phyloP scores from a whole-genome alignment of 2,797 vertebrate genomes.

The Neosilurus mollespiculum region DNA sequence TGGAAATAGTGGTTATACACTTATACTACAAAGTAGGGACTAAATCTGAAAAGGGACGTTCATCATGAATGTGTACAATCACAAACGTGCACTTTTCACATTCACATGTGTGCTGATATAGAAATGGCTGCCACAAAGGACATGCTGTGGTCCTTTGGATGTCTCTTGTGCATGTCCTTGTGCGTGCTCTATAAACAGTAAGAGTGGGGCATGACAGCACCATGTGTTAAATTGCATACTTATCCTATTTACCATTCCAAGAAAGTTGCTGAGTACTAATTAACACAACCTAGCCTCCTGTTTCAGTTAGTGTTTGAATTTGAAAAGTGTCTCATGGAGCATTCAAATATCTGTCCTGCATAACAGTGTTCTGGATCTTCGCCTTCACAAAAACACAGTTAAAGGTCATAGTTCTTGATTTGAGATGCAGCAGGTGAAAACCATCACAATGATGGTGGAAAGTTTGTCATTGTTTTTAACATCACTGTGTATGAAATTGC shows the following conservation, averaged over 20 bases:
- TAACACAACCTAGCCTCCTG: background rate
- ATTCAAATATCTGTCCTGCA: background rate
- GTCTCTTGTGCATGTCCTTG: background rate
- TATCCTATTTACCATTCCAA: background rate
- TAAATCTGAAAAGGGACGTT: background rate
- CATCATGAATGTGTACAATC: background rate
- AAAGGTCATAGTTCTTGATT: background rate
- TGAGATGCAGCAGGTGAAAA: background rate
- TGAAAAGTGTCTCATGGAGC: background rate
- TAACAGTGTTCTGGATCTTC: background rate
- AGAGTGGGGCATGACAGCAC: background rate
- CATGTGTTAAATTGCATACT: background rate
- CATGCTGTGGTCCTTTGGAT: background rate
- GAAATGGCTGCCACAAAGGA: background rate
- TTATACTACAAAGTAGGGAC: background rate
- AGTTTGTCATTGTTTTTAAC: background rate
- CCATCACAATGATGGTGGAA: background rate
- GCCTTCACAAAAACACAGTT: background rate
- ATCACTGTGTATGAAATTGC: background rate
- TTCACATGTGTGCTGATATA: background rate
- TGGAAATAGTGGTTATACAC: no score
- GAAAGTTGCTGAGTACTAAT: background rate
- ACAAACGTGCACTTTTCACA: background rate
- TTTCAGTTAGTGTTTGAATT: background rate
- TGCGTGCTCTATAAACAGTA: background rate